Percentiles rank a stretch among this genome's conserved stretches.
Conservation (phyloP, 2,797 vertebrate species). For the Acridotheres tristis region DNA sequence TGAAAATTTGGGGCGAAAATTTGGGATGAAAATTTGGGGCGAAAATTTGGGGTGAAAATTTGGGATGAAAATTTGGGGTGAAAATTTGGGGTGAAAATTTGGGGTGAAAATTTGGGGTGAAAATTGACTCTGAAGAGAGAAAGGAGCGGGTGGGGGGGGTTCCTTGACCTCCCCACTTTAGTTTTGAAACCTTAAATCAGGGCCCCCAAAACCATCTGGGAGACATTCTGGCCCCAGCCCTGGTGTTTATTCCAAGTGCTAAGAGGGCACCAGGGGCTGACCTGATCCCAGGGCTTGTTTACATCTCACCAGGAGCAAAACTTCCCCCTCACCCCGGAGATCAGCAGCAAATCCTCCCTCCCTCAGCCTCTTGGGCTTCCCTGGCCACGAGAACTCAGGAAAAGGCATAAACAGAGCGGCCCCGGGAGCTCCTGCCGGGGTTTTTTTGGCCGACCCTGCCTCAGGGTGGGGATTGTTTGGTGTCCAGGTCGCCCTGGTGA, state of each 20-base stretch:
- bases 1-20: not conserved
- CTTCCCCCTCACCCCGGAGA: not conserved
- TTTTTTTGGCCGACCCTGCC: not conserved
- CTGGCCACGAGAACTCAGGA: not conserved
- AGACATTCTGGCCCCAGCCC: not conserved
- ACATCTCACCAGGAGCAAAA: not conserved
- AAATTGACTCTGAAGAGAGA: not conserved
- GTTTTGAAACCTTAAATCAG: not conserved
- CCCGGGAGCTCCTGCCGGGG: not conserved
- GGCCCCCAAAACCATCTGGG: not conserved
- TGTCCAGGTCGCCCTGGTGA: too few species aligned
- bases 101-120: too few species aligned
- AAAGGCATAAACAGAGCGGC: rapidly evolving
- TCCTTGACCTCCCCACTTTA: not conserved
- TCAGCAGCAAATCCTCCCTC: not conserved
- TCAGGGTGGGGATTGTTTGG: not conserved
- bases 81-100: not conserved
- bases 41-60: not conserved
- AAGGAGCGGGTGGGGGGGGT: not conserved
- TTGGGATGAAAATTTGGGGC: not conserved
- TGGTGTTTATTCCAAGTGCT: not conserved
- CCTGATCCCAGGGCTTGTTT: not conserved
- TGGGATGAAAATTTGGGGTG: too few species aligned
- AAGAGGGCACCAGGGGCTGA: not conserved
- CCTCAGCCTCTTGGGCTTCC: not conserved